Conservation (phyloP, 2,888 invertebrate genomes). For the Entomobrya multifasciata region DNA sequence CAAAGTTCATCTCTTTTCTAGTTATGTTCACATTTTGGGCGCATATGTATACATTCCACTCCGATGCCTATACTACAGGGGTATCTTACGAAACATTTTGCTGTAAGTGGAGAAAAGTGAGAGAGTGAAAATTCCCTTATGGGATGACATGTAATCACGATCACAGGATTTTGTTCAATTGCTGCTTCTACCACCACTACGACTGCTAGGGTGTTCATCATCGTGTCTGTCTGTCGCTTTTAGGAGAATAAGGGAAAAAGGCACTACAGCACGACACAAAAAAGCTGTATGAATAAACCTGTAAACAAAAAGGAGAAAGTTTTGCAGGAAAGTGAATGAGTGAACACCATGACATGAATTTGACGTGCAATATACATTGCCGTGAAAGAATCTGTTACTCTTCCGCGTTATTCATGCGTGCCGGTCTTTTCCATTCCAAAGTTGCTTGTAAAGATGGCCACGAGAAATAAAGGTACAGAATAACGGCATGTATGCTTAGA, state of each 20-base stretch:
- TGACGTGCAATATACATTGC: conserved; percentile 57
- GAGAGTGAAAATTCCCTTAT: conserved; percentile 69
- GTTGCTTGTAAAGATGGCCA: too few relatives aligned
- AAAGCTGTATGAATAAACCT: too few relatives aligned
- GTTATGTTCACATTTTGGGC: not conserved
- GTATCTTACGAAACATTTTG: not conserved
- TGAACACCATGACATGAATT: conserved; percentile 64
- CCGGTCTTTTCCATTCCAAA: not conserved
- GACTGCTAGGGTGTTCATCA: conserved; percentile 50
- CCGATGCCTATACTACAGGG: too few relatives aligned
- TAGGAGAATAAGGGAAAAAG: conserved; percentile 25
- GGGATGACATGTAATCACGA: conserved; percentile 74
- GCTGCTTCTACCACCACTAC: not conserved
- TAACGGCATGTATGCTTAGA: not conserved
- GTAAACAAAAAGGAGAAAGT: conserved; percentile 3
- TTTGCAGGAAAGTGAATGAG: conserved; percentile 40
- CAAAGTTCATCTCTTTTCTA: conserved; percentile 12
- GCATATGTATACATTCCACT: not conserved
- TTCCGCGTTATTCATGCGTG: conserved; percentile 1
- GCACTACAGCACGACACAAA: not conserved
- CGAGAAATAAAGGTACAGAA: too few relatives aligned
- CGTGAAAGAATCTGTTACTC: conserved; percentile 16
- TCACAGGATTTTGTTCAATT: conserved; percentile 65
- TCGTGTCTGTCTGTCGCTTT: conserved; percentile 66
- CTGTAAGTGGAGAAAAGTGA: not conserved